phyloP scores from a whole-genome alignment of 2,888 invertebrate species.

The Trilocha varians region DNA sequence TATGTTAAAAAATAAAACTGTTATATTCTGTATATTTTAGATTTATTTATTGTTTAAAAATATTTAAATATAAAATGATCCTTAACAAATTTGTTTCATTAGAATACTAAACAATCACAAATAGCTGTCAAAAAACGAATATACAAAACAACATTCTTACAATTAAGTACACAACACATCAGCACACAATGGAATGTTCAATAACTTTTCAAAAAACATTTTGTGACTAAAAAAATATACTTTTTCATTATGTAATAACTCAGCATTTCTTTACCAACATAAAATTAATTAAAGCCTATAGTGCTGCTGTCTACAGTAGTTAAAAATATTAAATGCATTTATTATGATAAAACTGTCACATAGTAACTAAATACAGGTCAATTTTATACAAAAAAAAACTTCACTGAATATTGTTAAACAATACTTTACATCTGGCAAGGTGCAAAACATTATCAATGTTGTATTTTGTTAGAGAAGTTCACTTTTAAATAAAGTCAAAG shows the following conservation, averaged over 20 bases:
- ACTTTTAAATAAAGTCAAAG: too few species aligned
- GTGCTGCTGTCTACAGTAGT: slow-evolving; percentile 48
- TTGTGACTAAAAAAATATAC: slow-evolving; percentile 5
- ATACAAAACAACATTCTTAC: slow-evolving; percentile 37
- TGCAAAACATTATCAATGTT: neutral
- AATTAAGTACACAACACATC: slow-evolving; percentile 65
- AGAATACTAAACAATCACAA: slow-evolving; percentile 50
- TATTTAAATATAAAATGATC: slow-evolving; percentile 49
- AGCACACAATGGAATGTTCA: slow-evolving; percentile 65
- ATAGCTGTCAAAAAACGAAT: slow-evolving; percentile 61
- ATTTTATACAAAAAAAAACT: neutral
- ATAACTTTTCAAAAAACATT: slow-evolving; percentile 15
- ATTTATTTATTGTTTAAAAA: slow-evolving; percentile 47
- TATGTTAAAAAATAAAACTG: neutral
- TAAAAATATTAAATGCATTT: slow-evolving; percentile 58
- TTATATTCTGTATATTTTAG: slow-evolving; percentile 19
- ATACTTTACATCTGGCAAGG: neutral
- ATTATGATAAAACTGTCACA: slow-evolving; percentile 3
- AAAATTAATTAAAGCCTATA: slow-evolving; percentile 22
- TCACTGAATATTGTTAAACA: neutral
- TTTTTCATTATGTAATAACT: too few species aligned
- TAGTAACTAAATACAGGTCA: neutral
- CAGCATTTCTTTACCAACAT: slow-evolving; percentile 1
- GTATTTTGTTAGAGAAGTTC: too few species aligned
- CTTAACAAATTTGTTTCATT: slow-evolving; percentile 36